phyloP scores from a whole-genome alignment of 2,888 invertebrate species.

The Xestia ashworthii region DNA sequence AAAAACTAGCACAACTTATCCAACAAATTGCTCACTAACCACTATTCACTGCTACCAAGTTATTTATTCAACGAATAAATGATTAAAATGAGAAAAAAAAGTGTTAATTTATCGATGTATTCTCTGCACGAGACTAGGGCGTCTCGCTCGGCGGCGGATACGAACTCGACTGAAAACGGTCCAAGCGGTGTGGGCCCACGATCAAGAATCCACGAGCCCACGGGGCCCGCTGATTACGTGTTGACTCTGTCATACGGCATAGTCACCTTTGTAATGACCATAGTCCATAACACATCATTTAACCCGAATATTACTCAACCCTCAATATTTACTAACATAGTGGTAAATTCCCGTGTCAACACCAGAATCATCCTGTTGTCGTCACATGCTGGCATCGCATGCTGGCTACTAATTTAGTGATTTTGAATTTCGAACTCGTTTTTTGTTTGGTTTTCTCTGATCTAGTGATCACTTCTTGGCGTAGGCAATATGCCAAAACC shows the following conservation, averaged over 20 bases:
- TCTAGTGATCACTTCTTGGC: background rate
- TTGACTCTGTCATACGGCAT: slow-evolving; percentile 13
- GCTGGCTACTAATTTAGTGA: slow-evolving; percentile 4
- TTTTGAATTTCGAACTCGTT: slow-evolving; percentile 17
- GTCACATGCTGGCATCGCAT: background rate
- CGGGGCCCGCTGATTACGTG: slow-evolving; percentile 20
- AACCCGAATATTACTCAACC: slow-evolving; percentile 20
- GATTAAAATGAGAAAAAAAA: slow-evolving; percentile 21
- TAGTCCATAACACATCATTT: slow-evolving; percentile 38
- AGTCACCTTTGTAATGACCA: slow-evolving; percentile 47
- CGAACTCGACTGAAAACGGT: slow-evolving; percentile 61
- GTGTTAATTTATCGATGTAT: slow-evolving; percentile 41
- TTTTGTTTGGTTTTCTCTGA: slow-evolving; percentile 1
- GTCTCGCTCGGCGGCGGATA: slow-evolving; percentile 58
- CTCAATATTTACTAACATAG: slow-evolving; percentile 17
- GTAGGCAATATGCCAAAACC: background rate
- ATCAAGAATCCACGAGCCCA: background rate
- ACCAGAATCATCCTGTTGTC: slow-evolving; percentile 6
- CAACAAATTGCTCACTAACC: slow-evolving; percentile 43
- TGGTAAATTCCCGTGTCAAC: slow-evolving; percentile 23
- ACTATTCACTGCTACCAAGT: slow-evolving; percentile 25
- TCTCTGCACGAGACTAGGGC: slow-evolving; percentile 36
- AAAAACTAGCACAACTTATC: slow-evolving; percentile 46
- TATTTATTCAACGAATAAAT: slow-evolving; percentile 20
- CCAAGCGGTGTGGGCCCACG: slow-evolving; percentile 28